Evolutionary conservation across 2,888 invertebrate genomes (phyloP), one percentile per base, ranked within the genome.

Genomic region (Leucophenga montana): DNA sequence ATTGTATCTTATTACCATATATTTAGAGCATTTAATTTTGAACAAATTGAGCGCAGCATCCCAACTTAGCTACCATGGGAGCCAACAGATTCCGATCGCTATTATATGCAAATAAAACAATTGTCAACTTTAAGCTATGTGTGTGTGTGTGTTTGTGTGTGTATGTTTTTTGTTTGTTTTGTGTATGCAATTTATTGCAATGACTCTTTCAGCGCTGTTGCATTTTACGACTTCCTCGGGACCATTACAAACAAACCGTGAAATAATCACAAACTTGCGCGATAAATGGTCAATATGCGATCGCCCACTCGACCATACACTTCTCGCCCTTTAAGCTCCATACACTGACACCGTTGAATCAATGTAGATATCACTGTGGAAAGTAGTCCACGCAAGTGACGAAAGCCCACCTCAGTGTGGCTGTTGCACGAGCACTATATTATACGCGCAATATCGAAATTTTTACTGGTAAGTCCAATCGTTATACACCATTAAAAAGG

Each of bases 141-240:
- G 67, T 68, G 59, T 68, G 69, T 53, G 33, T 67, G 44, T 20
- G 27, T 66, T 50, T 16, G 44, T 70, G 20, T 64, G 18, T 20
- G 6, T 22, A 14, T 62, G 18, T 18, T 27, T 20, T 66, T 18
- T 27, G 20, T 66, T 50, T 50, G 68, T 44, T 20, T 69, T 57
- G 67, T 57, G 61, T 31, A 20, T 56, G 20, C 72, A 73, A 83
- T 83, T 83, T 85, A 83, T 84, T 79, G 74, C 85, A 75, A 39
- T 39, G 39, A 73, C 75, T 75, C 74, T 67, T 59, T 57, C 64
- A 74, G 73, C 79, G 82, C 85, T 83, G 82, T 70, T 84, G 82
- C 80, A 75, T 77, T 82, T 82, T 78, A 82, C 71, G 78, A 78
- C 83, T 81, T 81, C 83, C 85, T 80, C 75, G 53, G 76, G 33